Base-by-base conservation (phyloP, 2,888 invertebrate species). In the Acleris emargana region DNA sequence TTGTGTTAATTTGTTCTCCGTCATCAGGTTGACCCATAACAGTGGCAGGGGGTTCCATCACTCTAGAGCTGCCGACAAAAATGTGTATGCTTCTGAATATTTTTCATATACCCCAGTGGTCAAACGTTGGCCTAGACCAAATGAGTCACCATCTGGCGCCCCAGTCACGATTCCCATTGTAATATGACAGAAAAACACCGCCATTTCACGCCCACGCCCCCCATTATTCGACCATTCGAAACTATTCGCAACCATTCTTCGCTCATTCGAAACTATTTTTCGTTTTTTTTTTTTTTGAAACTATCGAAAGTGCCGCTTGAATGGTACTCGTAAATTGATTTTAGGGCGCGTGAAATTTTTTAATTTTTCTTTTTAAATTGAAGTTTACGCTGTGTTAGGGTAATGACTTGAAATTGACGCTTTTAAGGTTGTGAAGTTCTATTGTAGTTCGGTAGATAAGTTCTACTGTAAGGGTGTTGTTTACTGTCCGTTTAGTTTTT, bases 121-220 rank as follows among this genome's bases (percentile, higher is more conserved):
- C 72, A 73, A 69, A 71, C 66, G 51, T 76, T 71, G 69, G 70
- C 51, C 57, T 57, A 54, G 20, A 60, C 50, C 70, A 72, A 76
- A 78, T 77, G 73, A 74, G 69, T 73, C 73, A 76, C 84, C 88
- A 86, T 79, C 84, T 86, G 88, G 88, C 87, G 87, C 88, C 83
- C 77, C 73, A 77, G 81, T 85, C 83, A 86, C 84, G 86, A 72
- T 80, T 60, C 72, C 71, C 76, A 76, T 76, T 80, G 75, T 82
- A 82, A 82, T 83, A 86, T 82, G 79, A 81, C 80, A 82, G 78
- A 82, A 79, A 75, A 73, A 72, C 61, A 71, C 64, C 75, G 78
- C 54, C 73, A 81, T 86, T 86, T 84, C 83, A 87, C 87, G 89
- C 85, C 81, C 62, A 69, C 64, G 45, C 60, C 50, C 28, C 17